Evolutionary conservation across 2,797 vertebrate species (phyloP).

Genomic region (Iguana delicatissima): DNA sequence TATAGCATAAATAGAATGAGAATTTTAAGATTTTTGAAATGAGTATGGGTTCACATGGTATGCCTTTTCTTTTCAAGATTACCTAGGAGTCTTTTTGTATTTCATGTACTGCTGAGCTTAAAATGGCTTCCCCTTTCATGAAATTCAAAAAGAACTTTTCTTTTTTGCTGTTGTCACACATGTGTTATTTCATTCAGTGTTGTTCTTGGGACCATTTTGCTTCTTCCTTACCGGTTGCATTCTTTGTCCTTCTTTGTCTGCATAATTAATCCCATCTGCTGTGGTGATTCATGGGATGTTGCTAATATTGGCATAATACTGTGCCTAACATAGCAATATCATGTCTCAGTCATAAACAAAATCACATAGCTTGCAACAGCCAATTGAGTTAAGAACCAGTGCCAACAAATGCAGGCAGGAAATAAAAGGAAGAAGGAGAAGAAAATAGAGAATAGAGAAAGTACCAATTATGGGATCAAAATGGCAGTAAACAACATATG

Average conservation of each 20-base stretch:
- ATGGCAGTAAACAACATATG: no score
- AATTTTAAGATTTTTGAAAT: not conserved
- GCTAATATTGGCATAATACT: not conserved
- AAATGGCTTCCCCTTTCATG: not conserved
- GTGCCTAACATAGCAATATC: no score
- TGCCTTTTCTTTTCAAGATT: accelerated
- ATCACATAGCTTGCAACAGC: no score
- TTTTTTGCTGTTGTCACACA: not conserved
- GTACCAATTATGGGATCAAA: no score
- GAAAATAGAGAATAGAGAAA: no score
- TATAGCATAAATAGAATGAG: not conserved
- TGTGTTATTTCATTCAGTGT: not conserved
- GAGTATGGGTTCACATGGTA: not conserved
- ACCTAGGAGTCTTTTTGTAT: not conserved
- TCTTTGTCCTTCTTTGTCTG: not conserved
- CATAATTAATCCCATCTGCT: not conserved
- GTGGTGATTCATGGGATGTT: not conserved
- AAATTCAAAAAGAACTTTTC: no score
- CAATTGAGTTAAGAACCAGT: no score
- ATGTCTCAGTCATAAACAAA: not conserved
- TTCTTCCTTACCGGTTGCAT: not conserved
- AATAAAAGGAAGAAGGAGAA: no score
- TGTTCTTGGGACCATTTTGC: not conserved
- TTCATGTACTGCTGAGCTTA: not conserved
- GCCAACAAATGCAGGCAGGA: no score